Conservation (phyloP, 2,113 vertebrate genomes). For the Hoplias malabaricus region DNA sequence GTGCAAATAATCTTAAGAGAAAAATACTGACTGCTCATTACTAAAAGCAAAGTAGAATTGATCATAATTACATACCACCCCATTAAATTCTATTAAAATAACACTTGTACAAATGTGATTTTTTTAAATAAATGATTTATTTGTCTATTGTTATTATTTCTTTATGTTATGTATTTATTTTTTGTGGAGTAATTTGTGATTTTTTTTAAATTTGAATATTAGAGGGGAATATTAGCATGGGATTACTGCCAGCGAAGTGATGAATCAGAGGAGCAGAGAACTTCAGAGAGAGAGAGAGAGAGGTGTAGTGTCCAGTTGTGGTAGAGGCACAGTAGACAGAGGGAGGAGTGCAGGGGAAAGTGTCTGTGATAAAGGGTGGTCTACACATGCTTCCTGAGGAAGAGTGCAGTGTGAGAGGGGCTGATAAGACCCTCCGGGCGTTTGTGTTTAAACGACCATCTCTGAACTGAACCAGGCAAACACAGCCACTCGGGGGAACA, state of each 20-base stretch:
- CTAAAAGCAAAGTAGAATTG: too few relatives aligned
- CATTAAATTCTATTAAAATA: too few relatives aligned
- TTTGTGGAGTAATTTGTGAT: too few relatives aligned
- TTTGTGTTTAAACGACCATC: slow-evolving; percentile 64
- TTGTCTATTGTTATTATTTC: too few relatives aligned
- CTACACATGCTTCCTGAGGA: slow-evolving; percentile 72
- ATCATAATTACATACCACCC: too few relatives aligned
- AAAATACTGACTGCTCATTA: too few relatives aligned
- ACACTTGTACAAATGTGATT: too few relatives aligned
- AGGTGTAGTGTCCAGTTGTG: slow-evolving; percentile 29
- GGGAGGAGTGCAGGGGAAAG: slow-evolving; percentile 38
- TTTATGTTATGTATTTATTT: too few relatives aligned
- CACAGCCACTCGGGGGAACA: slow-evolving; percentile 45
- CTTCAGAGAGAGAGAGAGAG: background rate
- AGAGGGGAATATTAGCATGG: background rate
- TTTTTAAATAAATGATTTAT: too few relatives aligned
- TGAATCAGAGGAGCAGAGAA: background rate
- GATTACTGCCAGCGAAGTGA: background rate
- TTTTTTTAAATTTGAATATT: too few relatives aligned
- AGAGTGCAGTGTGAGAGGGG: slow-evolving; percentile 58
- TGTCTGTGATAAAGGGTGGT: slow-evolving; percentile 46
- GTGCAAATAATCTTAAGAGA: too few relatives aligned
- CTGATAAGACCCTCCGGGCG: slow-evolving; percentile 70
- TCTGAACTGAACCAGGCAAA: slow-evolving; percentile 47
- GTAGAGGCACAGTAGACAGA: slow-evolving; percentile 18